Evolutionary conservation across 2,888 invertebrate genomes (phyloP), one percentile per base, ranked within the genome.

Genomic region (Cephalotes varians): DNA sequence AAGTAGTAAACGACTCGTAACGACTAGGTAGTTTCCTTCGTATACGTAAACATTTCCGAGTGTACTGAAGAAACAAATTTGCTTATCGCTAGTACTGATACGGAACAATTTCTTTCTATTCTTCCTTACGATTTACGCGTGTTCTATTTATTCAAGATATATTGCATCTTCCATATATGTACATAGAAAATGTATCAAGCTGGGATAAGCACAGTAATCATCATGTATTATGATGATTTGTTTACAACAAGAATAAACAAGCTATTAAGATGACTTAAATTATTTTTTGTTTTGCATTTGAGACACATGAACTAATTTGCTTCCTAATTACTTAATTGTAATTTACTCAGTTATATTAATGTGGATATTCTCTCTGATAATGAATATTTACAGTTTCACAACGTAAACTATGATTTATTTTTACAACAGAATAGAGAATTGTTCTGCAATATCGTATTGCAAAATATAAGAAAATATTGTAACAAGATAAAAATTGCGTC

Each of bases 1-100:
- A 65, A 72, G 25, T 47, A 79, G 54, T 51, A 67, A 81, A 83
- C 49, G 80, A 83, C 64, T 72, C 56, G 72, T 65, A 83, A 83
- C 72, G 72, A 65, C 49, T 21, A 37, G n/a, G 44, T 31, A 56
- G 31, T 69, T 82, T 69, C 49, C 44, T 77, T 77, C 60, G 64
- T 60, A 54, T 40, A 44, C 65, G 65, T 67, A 81, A 76, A 76
- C 56, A 56, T 51, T 67, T 15, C 31, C 40, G 56, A 44, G 44
- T 15, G 40, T 40, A 47, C 21, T 69, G 25, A 56, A 56, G 21
- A 56, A 77, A 67, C 40, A 77, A 77, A 77, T 77, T 69, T 25
- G 54, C 56, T 56, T 77, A 77, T 74, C 60, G 21, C 31, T 34
- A 28, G 54, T 76, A 37, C 18, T 37, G 49, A 74, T 62, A 49